These are phyloP conservation scores for Halcyon malimbica DNA, from an alignment of 2,113 vertebrate genomes.

Conservation along the genomic window DNA sequence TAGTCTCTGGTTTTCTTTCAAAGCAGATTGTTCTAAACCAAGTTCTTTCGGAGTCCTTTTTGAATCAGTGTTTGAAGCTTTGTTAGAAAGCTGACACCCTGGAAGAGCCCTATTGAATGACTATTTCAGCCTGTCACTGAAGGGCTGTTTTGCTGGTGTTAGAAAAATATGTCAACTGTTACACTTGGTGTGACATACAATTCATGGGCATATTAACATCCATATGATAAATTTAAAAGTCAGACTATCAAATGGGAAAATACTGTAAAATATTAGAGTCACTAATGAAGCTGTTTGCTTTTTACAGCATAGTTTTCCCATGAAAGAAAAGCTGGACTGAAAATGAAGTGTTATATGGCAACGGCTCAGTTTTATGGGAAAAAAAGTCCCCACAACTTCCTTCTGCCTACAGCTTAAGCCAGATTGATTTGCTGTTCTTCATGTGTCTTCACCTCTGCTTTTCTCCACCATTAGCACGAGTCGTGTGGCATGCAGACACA, in stretches of 20 bases:
- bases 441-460: not conserved
- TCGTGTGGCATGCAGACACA: not conserved
- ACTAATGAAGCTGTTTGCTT: not conserved
- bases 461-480: not conserved
- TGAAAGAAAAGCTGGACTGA: not conserved
- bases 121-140: not conserved
- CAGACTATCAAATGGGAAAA: not conserved
- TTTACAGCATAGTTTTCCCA: not conserved
- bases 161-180: not conserved
- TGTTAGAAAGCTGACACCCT: not conserved
- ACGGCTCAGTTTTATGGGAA: not conserved
- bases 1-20: not conserved
- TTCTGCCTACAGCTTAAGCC: not conserved
- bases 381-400: not conserved
- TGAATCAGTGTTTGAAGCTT: not conserved
- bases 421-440: not conserved
- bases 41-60: not conserved
- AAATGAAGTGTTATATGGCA: not conserved
- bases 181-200: not conserved
- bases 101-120: not conserved
- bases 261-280: not conserved
- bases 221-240: not conserved
- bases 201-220: not conserved
- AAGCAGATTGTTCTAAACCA: not conserved
- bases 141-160: not conserved